phyloP scores from a whole-genome alignment of 2,113 vertebrate genomes.

The Suncus etruscus region DNA sequence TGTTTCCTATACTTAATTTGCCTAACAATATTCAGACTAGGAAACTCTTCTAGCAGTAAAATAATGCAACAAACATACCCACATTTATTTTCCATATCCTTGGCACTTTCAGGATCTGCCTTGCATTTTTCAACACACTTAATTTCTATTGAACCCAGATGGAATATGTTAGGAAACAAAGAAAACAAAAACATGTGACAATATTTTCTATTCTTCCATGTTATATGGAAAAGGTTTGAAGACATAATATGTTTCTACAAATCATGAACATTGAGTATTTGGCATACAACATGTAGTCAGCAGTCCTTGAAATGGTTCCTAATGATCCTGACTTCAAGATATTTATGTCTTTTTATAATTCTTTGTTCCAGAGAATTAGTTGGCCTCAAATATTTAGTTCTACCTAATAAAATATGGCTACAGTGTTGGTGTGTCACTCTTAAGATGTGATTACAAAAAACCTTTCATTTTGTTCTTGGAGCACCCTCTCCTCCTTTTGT shows the following conservation, averaged over 20 bases:
- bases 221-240: constrained; percentile 40
- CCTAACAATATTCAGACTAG: constrained; percentile 77
- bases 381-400: constrained; percentile 34
- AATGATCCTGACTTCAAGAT: background rate
- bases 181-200: constrained; percentile 62
- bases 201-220: constrained; percentile 37
- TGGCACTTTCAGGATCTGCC: constrained; percentile 73
- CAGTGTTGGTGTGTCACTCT: constrained; percentile 16
- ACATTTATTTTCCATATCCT: constrained; percentile 73
- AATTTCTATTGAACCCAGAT: constrained; percentile 78
- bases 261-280: background rate
- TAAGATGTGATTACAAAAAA: constrained; percentile 39
- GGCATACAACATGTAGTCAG: background rate
- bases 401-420: constrained; percentile 17
- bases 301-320: background rate
- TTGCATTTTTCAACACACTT: constrained; percentile 64
- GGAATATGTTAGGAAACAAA: constrained; percentile 69
- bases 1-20: constrained; percentile 72
- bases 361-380: background rate
- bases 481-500: background rate
- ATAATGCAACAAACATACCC: constrained; percentile 65
- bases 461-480: background rate
- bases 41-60: constrained; percentile 64
- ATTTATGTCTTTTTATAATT: background rate
- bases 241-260: constrained; percentile 17